Base-by-base conservation (phyloP, 1,140 invertebrate genomes). In the Philaenus spumarius region DNA sequence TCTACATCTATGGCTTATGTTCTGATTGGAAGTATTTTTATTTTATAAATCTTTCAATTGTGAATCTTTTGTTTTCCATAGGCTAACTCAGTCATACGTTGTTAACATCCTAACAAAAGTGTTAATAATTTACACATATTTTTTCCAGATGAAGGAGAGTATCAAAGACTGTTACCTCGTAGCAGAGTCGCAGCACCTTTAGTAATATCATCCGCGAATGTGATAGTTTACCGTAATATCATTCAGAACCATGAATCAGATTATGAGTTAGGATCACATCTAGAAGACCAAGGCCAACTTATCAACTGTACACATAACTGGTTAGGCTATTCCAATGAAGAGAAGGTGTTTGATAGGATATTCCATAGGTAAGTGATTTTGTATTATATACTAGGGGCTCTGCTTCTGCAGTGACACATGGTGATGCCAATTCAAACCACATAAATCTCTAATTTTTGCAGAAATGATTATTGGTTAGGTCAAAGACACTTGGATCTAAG, bases 281-380 rank as follows among this genome's bases (percentile, higher is more conserved):
- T 98, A 1, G 85, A 90, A 65, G 94, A 97, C 71, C 95, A 97
- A 68, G 95, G 92, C 64, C 87, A 90, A 73, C 77, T 83, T n/a
- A 89, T 99, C 7, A 92, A 97, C 71, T 95, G 92, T 60, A 90
- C 90, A 3, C 89, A 82, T 65, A 99, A 99, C 69, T 99, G 93
- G 89, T 80, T 98, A 60, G 93, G 94, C 14, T 85, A 78, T 65
- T 77, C 78, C 1, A 81, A 86, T 60, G 90, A 93, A 69, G 79
- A 81, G 45, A 79, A 81, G 66, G 87, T 95, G 55, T 92, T 89
- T 66, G 79, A 84, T 20, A 75, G 88, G 68, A 71, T 96, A 6
- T 95, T 96, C 70, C 88, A 95, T 68, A 80, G 82, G 68, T 82
- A 76, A 64, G 68, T 75, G 11, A 5, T 42, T n/a, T n/a, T n/a